phyloP scores from a whole-genome alignment of 2,888 invertebrate species.

The Drosophila austrosaltans region DNA sequence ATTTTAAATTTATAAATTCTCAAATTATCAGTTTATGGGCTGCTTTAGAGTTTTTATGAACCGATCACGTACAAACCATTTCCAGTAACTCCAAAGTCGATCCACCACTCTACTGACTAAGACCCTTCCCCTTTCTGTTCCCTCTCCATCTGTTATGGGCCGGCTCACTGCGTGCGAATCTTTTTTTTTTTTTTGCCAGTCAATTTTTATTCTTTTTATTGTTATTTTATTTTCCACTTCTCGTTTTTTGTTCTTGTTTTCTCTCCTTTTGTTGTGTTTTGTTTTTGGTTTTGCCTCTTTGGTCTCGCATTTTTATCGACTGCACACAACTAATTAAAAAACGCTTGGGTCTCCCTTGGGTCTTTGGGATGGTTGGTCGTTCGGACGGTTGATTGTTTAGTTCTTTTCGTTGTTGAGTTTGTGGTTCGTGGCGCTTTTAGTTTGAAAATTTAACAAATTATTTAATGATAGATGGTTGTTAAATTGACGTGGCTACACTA shows the following conservation, averaged over 20 bases:
- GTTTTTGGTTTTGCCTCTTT: conserved; percentile 47
- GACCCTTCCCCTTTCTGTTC: no score
- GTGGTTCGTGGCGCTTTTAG: conserved; percentile 68
- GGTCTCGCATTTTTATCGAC: conserved; percentile 75
- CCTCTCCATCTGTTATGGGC: background rate
- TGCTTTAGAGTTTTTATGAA: conserved; percentile 75
- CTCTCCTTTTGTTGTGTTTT: conserved; percentile 38
- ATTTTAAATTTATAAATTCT: conserved; percentile 77
- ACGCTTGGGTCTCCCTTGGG: conserved; percentile 51
- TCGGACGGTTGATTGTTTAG: background rate
- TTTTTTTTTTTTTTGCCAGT: conserved; percentile 38
- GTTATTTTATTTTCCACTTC: background rate
- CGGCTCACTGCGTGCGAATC: conserved; percentile 66
- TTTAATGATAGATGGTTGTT: conserved; percentile 77
- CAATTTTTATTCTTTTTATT: conserved; percentile 22
- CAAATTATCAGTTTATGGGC: conserved; percentile 77
- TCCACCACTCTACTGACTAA: conserved; percentile 27
- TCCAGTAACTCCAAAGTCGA: conserved; percentile 26
- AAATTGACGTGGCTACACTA: conserved; percentile 66
- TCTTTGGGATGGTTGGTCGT: conserved; percentile 13
- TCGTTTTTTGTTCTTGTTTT: conserved; percentile 18
- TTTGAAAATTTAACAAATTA: conserved; percentile 74
- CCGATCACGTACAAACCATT: conserved; percentile 77
- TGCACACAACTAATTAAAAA: conserved; percentile 78
- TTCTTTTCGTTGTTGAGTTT: conserved; percentile 7